phyloP scores from a whole-genome alignment of 1,140 invertebrate species.

The Calephelis nemesis region DNA sequence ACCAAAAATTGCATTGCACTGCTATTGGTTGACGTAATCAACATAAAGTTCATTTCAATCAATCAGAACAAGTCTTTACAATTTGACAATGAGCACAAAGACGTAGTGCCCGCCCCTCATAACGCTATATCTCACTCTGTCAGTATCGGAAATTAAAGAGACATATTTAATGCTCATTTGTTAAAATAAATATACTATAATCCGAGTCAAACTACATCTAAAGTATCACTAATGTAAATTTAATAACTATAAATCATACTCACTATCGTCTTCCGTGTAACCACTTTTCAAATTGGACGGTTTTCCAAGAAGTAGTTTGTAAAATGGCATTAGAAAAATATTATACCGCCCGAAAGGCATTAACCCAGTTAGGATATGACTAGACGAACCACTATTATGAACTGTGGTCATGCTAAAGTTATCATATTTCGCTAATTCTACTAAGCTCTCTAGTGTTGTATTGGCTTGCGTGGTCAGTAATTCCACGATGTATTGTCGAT shows the following conservation, averaged over 20 bases:
- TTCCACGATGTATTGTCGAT: conserved; percentile 52
- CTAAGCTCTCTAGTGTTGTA: conserved; percentile 51
- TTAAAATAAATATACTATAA: too few relatives aligned
- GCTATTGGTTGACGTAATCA: too few relatives aligned
- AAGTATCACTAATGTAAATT: background rate
- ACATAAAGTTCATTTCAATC: too few relatives aligned
- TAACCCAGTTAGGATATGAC: conserved; percentile 82
- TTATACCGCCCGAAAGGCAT: conserved; percentile 86
- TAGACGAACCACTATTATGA: conserved; percentile 82
- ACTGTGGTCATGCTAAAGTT: conserved; percentile 82
- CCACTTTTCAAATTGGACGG: conserved; percentile 88
- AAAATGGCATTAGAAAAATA: conserved; percentile 89
- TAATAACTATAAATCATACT: conserved; percentile 43
- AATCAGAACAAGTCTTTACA: too few relatives aligned
- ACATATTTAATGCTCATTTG: too few relatives aligned
- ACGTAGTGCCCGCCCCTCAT: too few relatives aligned
- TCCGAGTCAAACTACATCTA: too few relatives aligned
- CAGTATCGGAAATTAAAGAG: too few relatives aligned
- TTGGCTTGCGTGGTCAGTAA: conserved; percentile 50
- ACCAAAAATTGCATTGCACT: too few relatives aligned
- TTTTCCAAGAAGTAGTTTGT: conserved; percentile 87
- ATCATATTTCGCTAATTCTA: conserved; percentile 61
- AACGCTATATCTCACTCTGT: too few relatives aligned
- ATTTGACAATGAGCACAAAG: too few relatives aligned
- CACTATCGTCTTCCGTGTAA: conserved; percentile 87